Percentiles rank a stretch among this genome's conserved stretches.
Conservation (phyloP, 2,888 invertebrate genomes). For the Conops quadrifasciatus region DNA sequence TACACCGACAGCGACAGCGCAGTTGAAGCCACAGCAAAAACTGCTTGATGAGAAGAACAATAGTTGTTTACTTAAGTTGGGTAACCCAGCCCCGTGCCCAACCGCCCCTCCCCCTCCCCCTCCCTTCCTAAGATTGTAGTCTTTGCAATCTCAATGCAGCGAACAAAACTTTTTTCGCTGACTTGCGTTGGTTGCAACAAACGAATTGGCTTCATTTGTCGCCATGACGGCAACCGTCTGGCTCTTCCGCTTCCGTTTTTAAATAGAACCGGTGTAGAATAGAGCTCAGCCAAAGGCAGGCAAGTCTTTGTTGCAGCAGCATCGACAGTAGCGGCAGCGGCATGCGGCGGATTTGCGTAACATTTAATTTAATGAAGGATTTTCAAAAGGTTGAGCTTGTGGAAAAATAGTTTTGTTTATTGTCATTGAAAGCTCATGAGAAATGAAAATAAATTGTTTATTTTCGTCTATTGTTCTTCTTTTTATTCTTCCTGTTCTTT, state of each 20-base stretch:
- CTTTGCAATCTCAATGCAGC: too few species aligned
- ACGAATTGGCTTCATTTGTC: constrained; percentile 56
- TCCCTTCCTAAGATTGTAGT: too few species aligned
- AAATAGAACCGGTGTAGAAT: background rate
- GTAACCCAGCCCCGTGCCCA: too few species aligned
- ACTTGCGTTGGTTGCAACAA: constrained; percentile 18
- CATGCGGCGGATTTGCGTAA: background rate
- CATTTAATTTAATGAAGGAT: constrained; percentile 4
- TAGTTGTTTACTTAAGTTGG: too few species aligned
- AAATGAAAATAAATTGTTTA: constrained; percentile 13
- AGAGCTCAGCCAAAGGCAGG: too few species aligned
- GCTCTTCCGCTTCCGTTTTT: constrained; percentile 10
- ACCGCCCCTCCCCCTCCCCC: too few species aligned
- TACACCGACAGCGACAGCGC: too few species aligned
- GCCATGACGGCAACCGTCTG: constrained; percentile 29
- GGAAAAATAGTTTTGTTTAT: background rate
- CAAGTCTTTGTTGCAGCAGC: too few species aligned
- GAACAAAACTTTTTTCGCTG: background rate
- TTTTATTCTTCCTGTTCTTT: too few species aligned
- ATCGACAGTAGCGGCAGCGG: background rate
- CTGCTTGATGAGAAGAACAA: too few species aligned
- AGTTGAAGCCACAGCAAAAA: too few species aligned
- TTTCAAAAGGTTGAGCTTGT: background rate
- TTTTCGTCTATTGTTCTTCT: background rate
- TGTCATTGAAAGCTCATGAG: background rate